Evolutionary conservation across 2,797 vertebrate genomes (phyloP).

Genomic region (Acrossocheilus wenchowensis): DNA sequence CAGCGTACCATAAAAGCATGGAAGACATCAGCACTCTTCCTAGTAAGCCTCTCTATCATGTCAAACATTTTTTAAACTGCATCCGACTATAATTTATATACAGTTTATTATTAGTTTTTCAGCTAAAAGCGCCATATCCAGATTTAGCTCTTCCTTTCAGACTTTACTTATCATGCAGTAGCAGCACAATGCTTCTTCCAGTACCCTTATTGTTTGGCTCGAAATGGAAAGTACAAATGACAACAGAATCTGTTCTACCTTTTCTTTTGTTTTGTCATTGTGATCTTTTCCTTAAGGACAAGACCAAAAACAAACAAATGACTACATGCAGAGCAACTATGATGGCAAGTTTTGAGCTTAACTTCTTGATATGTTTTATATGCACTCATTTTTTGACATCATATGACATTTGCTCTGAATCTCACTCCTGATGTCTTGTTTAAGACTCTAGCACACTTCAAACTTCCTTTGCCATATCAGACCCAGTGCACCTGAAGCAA

Average conservation of each 20-base stretch:
- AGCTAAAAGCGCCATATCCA: not conserved
- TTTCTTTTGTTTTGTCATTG: constrained; percentile 19
- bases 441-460: constrained; percentile 80
- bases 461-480: constrained; percentile 78
- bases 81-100: not conserved
- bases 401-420: not conserved
- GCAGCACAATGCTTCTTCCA: constrained; percentile 20
- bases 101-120: not conserved
- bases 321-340: constrained; percentile 81
- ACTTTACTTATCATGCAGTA: constrained; percentile 15
- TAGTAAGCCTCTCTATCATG: constrained; percentile 81
- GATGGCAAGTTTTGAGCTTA: constrained; percentile 76
- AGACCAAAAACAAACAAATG: constrained; percentile 78
- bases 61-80: constrained; percentile 8
- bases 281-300: constrained; percentile 76
- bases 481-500: constrained; percentile 86
- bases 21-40: constrained; percentile 87
- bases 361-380: not conserved
- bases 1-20: constrained; percentile 89
- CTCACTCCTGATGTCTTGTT: constrained; percentile 22
- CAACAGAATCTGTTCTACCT: constrained; percentile 17
- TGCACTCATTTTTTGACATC: constrained; percentile 30
- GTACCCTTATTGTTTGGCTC: constrained; percentile 13
- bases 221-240: constrained; percentile 47
- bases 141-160: constrained; percentile 10